Evolutionary conservation across 2,888 invertebrate species (phyloP), one percentile per base, ranked within the genome.

Genomic region (Gryllus longicercus): DNA sequence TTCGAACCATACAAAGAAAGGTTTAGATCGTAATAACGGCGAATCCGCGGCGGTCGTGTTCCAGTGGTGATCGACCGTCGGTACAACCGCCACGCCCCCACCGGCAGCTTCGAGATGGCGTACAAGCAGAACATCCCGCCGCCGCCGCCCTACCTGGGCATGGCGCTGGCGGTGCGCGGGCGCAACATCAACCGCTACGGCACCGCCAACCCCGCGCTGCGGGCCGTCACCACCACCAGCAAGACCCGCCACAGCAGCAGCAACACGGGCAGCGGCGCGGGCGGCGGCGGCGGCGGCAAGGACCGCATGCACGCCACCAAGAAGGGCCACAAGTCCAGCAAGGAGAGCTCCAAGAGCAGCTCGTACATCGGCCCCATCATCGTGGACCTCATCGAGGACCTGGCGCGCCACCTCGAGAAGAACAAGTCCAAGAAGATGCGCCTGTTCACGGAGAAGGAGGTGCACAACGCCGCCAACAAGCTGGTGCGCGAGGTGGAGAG

Each of bases 111-210:
- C 85, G 95, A 95, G 85, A 86, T 94, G 83, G 92, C 92, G 11
- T 96, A 95, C 86, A 92, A 91, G 81, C 96, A 96, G 87, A 88
- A 90, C 79, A 89, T 94, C 83, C 94, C 95, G 0, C 92, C 92
- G 84, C 92, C 93, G 0, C 95, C 95, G 16, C 94, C 95, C 0
- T 95, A 95, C 86, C 90, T 95, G 82, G 95, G 95, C 0, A 89
- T 93, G 83, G 92, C 92, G 23, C 86, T 94, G 63, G 91, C 93
- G 14, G 89, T 94, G 12, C 91, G 93, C 82, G 94, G 94, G 2
- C 63, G 63, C 63, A 63, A 63, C 63, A 63, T 63, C 63, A 63
- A 63, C 63, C 63, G 63, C 63, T 63, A 18, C 63, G n/a, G 63
- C 10, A 11, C 14, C 63, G n/a, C 63, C 16, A 38, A 38, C 38